Evolutionary conservation across 2,888 invertebrate species (phyloP).

Genomic region (Nesidiocoris tenuis): DNA sequence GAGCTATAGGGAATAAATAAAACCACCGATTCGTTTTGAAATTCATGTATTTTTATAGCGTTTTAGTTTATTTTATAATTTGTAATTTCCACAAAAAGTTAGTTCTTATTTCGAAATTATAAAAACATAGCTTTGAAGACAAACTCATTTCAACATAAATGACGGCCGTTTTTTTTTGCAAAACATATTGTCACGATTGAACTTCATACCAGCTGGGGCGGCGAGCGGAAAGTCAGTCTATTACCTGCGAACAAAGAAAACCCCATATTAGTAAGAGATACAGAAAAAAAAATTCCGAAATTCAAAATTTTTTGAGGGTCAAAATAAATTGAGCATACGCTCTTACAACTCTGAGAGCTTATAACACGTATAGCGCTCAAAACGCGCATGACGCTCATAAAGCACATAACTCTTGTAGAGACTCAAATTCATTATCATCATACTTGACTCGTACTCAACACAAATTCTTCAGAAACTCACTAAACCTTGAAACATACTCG

Average conservation of each 20-base stretch:
- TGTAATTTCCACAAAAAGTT: background rate
- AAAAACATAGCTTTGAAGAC: background rate
- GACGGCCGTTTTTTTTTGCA: background rate
- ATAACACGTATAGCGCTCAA: no score
- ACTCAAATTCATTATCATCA: no score
- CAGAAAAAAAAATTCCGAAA: constrained; percentile 4
- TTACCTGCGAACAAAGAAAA: constrained; percentile 27
- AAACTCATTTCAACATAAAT: background rate
- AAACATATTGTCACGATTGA: background rate
- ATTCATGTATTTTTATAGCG: background rate
- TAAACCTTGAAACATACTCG: constrained; percentile 13
- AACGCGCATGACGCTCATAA: no score
- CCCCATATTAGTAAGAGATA: background rate
- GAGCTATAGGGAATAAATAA: background rate
- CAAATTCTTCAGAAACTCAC: no score
- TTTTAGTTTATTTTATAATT: background rate
- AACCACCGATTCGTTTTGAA: background rate
- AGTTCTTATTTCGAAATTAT: background rate
- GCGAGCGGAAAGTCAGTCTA: constrained; percentile 30
- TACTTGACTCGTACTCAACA: no score
- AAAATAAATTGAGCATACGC: no score
- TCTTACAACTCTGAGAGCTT: no score
- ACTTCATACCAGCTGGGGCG: constrained; percentile 38
- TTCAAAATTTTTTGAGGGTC: no score
- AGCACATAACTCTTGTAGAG: no score